A percentile compares a stretch with the other conserved stretches of the same genome.
Evolutionary conservation across 2,888 invertebrate genomes (phyloP).

Genomic region (Gerosis bhagava): DNA sequence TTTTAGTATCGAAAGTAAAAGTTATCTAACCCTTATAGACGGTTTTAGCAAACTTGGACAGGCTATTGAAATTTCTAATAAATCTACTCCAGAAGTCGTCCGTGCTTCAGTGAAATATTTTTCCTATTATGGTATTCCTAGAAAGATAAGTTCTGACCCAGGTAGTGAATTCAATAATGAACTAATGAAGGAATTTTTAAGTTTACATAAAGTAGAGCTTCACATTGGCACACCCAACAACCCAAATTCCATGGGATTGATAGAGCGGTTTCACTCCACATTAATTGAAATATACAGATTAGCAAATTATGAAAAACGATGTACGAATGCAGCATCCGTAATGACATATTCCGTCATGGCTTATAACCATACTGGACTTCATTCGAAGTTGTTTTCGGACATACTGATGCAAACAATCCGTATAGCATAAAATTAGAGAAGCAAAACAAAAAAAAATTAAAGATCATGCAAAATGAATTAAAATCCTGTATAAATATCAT

Average conservation of each 20-base stretch:
- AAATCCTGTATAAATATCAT: not conserved
- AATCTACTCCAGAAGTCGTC: slow-evolving; percentile 29
- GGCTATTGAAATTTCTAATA: slow-evolving; percentile 20
- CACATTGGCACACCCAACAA: slow-evolving; percentile 36
- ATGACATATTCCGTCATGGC: slow-evolving; percentile 9
- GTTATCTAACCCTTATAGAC: slow-evolving; percentile 12
- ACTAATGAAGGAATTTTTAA: too few species aligned
- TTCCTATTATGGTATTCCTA: slow-evolving; percentile 27
- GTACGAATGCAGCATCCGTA: slow-evolving; percentile 5
- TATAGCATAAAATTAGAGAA: not conserved
- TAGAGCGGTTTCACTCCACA: slow-evolving; percentile 34
- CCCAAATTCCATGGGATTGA: slow-evolving; percentile 33
- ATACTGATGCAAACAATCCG: slow-evolving; percentile 19
- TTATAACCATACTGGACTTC: slow-evolving; percentile 5
- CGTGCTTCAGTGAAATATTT: slow-evolving; percentile 31
- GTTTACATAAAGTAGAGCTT: slow-evolving; percentile 32
- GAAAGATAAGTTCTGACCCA: slow-evolving; percentile 28
- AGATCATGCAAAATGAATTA: slow-evolving; percentile 1
- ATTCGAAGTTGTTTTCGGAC: slow-evolving; percentile 10
- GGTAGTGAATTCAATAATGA: slow-evolving; percentile 30
- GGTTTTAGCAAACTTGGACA: slow-evolving; percentile 30
- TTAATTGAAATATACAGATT: slow-evolving; percentile 14
- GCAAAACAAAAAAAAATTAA: not conserved
- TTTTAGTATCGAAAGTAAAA: not conserved
- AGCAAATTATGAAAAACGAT: slow-evolving; percentile 19